Conservation (phyloP, 2,113 vertebrate genomes). For the Istiophorus platypterus region DNA sequence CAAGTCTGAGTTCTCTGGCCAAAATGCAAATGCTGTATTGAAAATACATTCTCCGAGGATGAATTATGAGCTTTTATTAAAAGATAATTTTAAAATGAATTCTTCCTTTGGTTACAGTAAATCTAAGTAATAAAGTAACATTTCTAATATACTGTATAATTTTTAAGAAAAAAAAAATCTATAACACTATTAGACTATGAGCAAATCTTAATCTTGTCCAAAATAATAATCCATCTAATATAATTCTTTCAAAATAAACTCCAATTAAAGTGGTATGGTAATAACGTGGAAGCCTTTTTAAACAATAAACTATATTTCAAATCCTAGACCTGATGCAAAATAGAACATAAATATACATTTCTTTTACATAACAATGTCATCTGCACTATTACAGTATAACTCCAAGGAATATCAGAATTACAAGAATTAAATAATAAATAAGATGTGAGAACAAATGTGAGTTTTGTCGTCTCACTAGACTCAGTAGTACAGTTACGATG, state of each 20-base stretch:
- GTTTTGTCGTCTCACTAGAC: conserved; percentile 65
- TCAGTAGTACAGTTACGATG: conserved; percentile 82
- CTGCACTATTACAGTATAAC: conserved; percentile 63
- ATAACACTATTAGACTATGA: conserved; percentile 37
- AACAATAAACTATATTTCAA: conserved; percentile 59
- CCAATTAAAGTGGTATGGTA: conserved; percentile 59
- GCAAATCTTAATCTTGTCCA: conserved; percentile 61
- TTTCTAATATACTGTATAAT: conserved; percentile 56
- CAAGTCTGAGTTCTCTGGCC: conserved; percentile 47
- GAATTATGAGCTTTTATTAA: conserved; percentile 48
- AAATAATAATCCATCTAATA: conserved; percentile 67
- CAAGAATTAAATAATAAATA: conserved; percentile 79
- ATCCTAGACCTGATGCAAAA: conserved; percentile 61
- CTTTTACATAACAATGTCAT: conserved; percentile 67
- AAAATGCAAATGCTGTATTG: conserved; percentile 53
- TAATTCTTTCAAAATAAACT: conserved; percentile 71
- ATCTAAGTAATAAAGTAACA: conserved; percentile 64
- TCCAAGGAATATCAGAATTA: conserved; percentile 70
- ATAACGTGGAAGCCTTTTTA: conserved; percentile 50
- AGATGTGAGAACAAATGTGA: conserved; percentile 54
- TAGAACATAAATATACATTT: conserved; percentile 74
- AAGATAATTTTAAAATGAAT: conserved; percentile 47
- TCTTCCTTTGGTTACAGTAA: conserved; percentile 73
- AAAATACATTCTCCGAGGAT: conserved; percentile 74
- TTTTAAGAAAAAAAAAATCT: conserved; percentile 54